These are phyloP conservation scores for Camponotus fellah DNA, from an alignment of 2,888 invertebrate genomes.

Conservation along the genomic window DNA sequence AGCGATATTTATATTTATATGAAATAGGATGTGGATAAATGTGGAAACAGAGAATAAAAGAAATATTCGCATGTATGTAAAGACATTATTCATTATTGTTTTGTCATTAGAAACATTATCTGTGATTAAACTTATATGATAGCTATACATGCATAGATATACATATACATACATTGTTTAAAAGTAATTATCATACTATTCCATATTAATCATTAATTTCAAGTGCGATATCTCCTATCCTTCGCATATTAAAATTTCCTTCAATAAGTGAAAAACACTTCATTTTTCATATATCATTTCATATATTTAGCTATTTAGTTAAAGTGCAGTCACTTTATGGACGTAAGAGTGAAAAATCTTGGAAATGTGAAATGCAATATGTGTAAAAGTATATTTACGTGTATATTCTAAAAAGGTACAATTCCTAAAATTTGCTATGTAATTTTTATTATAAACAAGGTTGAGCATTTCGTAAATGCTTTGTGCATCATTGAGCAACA, in stretches of 20 bases:
- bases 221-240: slow-evolving; percentile 57
- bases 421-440: slow-evolving; percentile 38
- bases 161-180: slow-evolving; percentile 69
- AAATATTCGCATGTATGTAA: slow-evolving; percentile 63
- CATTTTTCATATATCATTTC: slow-evolving; percentile 44
- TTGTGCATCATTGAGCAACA: slow-evolving; percentile 49
- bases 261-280: slow-evolving; percentile 40
- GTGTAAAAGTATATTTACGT: slow-evolving; percentile 72
- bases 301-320: slow-evolving; percentile 41
- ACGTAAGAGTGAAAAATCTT: slow-evolving; percentile 67
- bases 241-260: slow-evolving; percentile 42
- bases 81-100: slow-evolving; percentile 73
- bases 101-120: slow-evolving; percentile 72
- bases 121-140: slow-evolving; percentile 66
- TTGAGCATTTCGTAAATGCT: slow-evolving; percentile 54
- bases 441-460: slow-evolving; percentile 51
- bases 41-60: slow-evolving; percentile 17
- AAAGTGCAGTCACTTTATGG: slow-evolving; percentile 55
- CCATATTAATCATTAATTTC: slow-evolving; percentile 46
- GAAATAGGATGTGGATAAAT: background rate
- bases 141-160: slow-evolving; percentile 71
- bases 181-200: slow-evolving; percentile 63
- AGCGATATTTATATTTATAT: background rate
- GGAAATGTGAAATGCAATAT: slow-evolving; percentile 71
- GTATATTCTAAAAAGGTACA: slow-evolving; percentile 65